Evolutionary conservation across 2,888 invertebrate species (phyloP).

Genomic region (Hirtodrosophila histrioides): DNA sequence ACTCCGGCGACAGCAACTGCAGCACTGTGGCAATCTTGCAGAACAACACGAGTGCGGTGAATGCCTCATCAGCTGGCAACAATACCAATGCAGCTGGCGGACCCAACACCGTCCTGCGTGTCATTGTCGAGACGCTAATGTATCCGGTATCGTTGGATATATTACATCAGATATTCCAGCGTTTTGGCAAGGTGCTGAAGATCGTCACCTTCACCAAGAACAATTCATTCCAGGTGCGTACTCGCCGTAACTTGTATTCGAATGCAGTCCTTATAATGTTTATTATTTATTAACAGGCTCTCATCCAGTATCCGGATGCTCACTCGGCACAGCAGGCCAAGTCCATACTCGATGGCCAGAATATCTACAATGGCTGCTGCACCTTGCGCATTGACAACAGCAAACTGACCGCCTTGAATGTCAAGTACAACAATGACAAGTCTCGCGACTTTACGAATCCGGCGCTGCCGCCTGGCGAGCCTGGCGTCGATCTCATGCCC

Average conservation of each 20-base stretch:
- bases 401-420: constrained; percentile 98
- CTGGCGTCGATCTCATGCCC: constrained; percentile 87
- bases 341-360: constrained; percentile 98
- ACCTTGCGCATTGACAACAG: constrained; percentile 99
- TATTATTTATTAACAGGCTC: constrained; percentile 87
- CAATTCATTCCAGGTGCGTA: constrained; percentile 88
- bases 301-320: constrained; percentile 99
- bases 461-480: constrained; percentile 97
- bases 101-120: constrained; percentile 97
- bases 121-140: constrained; percentile 99
- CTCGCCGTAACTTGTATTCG: no score
- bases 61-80: constrained; percentile 84
- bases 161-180: constrained; percentile 98
- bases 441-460: constrained; percentile 99
- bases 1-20: constrained; percentile 76
- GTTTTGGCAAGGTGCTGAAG: constrained; percentile 99
- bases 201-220: constrained; percentile 99
- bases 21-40: constrained; percentile 85
- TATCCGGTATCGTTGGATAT: constrained; percentile 99
- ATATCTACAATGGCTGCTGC: constrained; percentile 99
- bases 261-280: no score
- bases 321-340: constrained; percentile 98
- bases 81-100: constrained; percentile 87
- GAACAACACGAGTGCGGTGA: constrained; percentile 83
- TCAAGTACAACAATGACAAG: constrained; percentile 99